Evolutionary conservation across 2,113 vertebrate species (phyloP).

Genomic region (Psittacula cyanocephala): DNA sequence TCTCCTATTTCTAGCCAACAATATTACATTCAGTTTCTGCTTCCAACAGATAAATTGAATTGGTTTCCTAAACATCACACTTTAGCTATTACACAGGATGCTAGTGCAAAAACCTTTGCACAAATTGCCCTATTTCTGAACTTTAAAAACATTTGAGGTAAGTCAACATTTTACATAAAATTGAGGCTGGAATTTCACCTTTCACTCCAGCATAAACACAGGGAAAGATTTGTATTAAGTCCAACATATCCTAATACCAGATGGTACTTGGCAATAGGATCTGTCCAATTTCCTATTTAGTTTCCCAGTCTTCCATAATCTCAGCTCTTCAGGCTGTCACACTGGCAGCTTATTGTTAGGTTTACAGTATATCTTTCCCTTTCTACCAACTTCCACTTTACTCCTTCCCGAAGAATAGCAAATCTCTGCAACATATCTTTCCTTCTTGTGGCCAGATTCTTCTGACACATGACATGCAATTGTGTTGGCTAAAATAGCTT

Average conservation of each 20-base stretch:
- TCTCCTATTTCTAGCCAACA: neutral
- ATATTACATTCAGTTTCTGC: neutral
- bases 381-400: neutral
- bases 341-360: neutral
- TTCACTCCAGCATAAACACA: neutral
- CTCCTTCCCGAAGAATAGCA: neutral
- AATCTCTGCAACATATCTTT: neutral
- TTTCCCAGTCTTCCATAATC: neutral
- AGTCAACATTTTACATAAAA: neutral
- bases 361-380: neutral
- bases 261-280: accelerated
- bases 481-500: neutral
- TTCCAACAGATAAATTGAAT: neutral
- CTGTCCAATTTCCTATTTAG: neutral
- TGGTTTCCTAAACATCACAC: neutral
- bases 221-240: neutral
- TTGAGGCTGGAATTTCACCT: neutral
- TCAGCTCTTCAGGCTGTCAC: neutral
- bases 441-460: neutral
- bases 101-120: neutral
- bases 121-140: neutral
- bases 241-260: neutral
- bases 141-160: neutral
- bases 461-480: neutral
- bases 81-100: neutral